These are phyloP conservation scores for Masticophis lateralis DNA, from an alignment of 2,797 vertebrate species.

Conservation along the genomic window DNA sequence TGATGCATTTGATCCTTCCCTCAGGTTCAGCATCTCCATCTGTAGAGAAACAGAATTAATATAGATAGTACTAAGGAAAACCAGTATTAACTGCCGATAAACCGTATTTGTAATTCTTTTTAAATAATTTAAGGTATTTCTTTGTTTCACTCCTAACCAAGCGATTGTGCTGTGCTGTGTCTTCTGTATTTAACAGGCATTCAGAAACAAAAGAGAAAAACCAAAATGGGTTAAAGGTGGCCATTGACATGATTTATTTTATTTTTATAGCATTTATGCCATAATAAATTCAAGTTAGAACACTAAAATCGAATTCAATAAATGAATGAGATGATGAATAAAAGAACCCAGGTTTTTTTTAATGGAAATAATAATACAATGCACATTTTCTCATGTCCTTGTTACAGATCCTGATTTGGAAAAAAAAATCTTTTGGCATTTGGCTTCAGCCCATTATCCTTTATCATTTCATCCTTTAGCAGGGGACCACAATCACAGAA, in stretches of 20 bases:
- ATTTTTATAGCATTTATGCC: neutral
- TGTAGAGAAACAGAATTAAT: neutral
- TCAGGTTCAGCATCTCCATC: neutral
- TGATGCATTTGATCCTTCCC: neutral
- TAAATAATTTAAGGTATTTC: neutral
- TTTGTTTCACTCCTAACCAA: neutral
- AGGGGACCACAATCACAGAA: neutral
- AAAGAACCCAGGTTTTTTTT: neutral
- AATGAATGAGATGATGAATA: neutral
- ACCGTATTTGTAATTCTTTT: neutral
- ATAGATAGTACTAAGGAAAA: neutral
- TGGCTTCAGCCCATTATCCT: neutral
- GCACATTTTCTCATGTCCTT: neutral
- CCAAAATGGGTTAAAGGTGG: neutral
- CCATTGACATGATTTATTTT: neutral
- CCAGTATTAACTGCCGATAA: neutral
- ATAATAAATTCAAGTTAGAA: neutral
- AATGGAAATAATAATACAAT: neutral
- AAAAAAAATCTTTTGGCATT: neutral
- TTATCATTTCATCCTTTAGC: neutral
- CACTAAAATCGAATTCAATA: neutral
- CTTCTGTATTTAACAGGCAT: neutral
- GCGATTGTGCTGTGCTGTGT: neutral
- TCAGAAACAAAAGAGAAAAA: neutral
- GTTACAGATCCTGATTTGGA: neutral